Evolutionary conservation across 1,140 invertebrate species (phyloP).

Genomic region (Drosophila funebris): DNA sequence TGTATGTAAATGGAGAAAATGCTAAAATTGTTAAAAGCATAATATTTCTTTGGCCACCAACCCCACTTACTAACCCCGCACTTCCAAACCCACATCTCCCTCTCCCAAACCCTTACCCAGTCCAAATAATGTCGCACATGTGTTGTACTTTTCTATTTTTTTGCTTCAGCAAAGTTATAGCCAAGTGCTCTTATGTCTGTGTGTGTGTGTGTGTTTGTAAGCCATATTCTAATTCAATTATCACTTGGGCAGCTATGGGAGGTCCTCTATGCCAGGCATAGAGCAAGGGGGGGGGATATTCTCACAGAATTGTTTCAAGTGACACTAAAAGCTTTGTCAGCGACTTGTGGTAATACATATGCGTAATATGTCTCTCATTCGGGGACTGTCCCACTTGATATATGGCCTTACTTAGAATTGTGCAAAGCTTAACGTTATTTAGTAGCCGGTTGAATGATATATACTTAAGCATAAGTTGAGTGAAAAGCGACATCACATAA

Average conservation of each 20-base stretch:
- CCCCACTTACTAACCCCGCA: no score
- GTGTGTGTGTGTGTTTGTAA: slow-evolving; percentile 50
- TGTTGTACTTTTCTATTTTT: slow-evolving; percentile 79
- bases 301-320: slow-evolving; percentile 30
- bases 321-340: slow-evolving; percentile 81
- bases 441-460: slow-evolving; percentile 59
- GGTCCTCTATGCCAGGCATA: neutral
- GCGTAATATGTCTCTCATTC: slow-evolving; percentile 40
- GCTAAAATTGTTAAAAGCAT: slow-evolving; percentile 83
- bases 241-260: slow-evolving; percentile 62
- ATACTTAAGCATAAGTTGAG: slow-evolving; percentile 45
- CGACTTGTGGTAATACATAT: slow-evolving; percentile 69
- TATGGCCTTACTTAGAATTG: slow-evolving; percentile 71
- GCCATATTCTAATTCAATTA: slow-evolving; percentile 83
- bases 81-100: slow-evolving; percentile 14
- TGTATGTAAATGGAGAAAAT: slow-evolving; percentile 82
- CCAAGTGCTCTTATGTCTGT: slow-evolving; percentile 37
- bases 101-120: neutral
- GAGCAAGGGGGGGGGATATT: neutral
- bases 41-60: slow-evolving; percentile 75
- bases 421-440: slow-evolving; percentile 52
- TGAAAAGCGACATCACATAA: slow-evolving; percentile 39
- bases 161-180: slow-evolving; percentile 66
- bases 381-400: slow-evolving; percentile 52
- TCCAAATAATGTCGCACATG: slow-evolving; percentile 74